Base-by-base conservation (phyloP, 2,888 invertebrate species). In the Agrilus cyanescens region DNA sequence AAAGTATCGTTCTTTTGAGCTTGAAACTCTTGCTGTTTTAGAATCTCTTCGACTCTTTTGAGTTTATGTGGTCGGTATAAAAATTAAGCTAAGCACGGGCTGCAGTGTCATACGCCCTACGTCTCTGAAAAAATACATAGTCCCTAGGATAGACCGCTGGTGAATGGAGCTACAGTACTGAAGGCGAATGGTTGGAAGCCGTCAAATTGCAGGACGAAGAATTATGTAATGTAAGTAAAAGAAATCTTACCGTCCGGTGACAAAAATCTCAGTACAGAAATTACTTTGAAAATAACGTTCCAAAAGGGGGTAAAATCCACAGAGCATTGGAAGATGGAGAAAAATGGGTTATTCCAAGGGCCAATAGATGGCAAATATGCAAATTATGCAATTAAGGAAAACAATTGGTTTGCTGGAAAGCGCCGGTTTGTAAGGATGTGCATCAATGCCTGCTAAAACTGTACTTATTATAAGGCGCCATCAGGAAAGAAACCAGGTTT, bases 311-410 rank as follows among this genome's bases (percentile, higher is more conserved):
- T 20, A 39, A 4, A 18, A 31, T 31, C 6, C 16, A 37, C 15
- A 3, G n/a, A n/a, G n/a, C n/a, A n/a, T n/a, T n/a, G n/a, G n/a
- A n/a, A n/a, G n/a, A n/a, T n/a, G n/a, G n/a, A n/a, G n/a, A n/a
- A n/a, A 13, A 32, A 37, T 58, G 57, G 53, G 53, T 60, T 0
- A 58, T 62, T 6, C 61, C 63, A 2, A 48, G 49, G 2, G 46
- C 43, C 14, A 53, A 54, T 1, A 50, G 59, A 0, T 57, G 49
- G 46, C 53, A 57, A 37, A 46, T 62, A 8, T 53, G 54, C 7
- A 48, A 50, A 13, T 44, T 52, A 32, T 58, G 57, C 39, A 62
- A 63, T 37, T 61, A 63, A 6, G 12, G 2, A 8, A 15, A 36
- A 35, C 20, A 15, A 13, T 33, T 58, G 59, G 58, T 61, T 60